Evolutionary conservation across 1,140 invertebrate species (phyloP), one percentile per base, ranked within the genome.

Genomic region (Heliconius hermathena): DNA sequence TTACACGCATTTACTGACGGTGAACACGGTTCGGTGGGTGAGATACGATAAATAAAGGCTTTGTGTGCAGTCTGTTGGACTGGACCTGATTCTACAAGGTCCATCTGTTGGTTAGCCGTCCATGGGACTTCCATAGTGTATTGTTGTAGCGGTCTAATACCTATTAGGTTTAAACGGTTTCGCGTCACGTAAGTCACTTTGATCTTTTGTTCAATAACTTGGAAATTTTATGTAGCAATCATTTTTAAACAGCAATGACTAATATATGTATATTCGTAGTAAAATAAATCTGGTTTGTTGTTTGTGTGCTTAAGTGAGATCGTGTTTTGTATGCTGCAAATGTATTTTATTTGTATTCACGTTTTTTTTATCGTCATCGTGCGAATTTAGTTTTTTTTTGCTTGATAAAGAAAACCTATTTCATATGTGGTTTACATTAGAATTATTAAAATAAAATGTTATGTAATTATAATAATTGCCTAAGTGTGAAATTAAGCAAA

Each of bases 41-140:
- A 84, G 81, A 84, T 83, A 84, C 81, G 70, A 82, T 84, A 83
- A 85, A 87, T 82, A 82, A 83, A 85, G 77, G 33, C 84, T 88
- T 88, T 84, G 86, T 86, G 79, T 88, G 77, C 78, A 85, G 82
- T 86, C 82, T 83, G 84, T 86, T 86, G 83, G 82, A 84, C 79
- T 86, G 82, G 82, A 83, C 77, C 82, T 72, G 76, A 54, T 84
- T 60, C 71, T 77, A 26, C 72, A 16, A 73, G 41, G 41, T 73
- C 22, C 16, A 6, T 20, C n/a, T 72, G 36, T 72, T 72, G 36
- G 49, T 76, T 76, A 70, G 33, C 41, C 29, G 38, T 76, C 36
- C 36, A 76, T 36, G 41, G 75, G 75, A 76, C 16, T 76, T 18
- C n/a, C 41, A 76, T 46, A 76, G 74, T 76, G 75, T 38, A 76